Evolutionary conservation across 2,888 invertebrate genomes (phyloP).

Genomic region (Epirrita christyi): DNA sequence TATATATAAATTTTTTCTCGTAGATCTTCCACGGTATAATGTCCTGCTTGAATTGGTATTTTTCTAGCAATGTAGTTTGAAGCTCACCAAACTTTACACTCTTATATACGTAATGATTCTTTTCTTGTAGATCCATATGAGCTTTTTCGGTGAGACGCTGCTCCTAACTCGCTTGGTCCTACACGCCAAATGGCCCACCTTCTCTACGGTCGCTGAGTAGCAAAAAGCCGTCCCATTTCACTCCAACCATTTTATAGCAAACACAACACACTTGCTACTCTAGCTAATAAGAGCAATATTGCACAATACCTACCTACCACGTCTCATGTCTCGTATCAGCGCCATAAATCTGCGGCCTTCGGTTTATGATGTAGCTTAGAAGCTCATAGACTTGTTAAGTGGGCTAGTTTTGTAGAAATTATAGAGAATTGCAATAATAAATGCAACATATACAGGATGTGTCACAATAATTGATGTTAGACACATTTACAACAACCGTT

Average conservation of each 20-base stretch:
- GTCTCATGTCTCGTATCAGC: conserved; percentile 8
- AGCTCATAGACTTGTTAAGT: conserved; percentile 5
- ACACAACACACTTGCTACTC: background rate
- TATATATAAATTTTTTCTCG: too few relatives aligned
- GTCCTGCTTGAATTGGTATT: too few relatives aligned
- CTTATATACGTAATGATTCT: too few relatives aligned
- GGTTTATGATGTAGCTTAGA: conserved; percentile 4
- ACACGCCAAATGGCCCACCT: background rate
- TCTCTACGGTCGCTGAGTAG: background rate
- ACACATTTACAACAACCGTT: too few relatives aligned
- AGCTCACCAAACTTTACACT: too few relatives aligned
- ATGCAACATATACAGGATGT: conserved; percentile 1
- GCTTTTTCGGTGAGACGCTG: too few relatives aligned
- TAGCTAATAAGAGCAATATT: conserved; percentile 14
- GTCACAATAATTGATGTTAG: conserved; percentile 3
- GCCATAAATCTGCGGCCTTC: conserved; percentile 20
- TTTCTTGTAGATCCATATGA: too few relatives aligned
- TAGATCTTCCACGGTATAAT: too few relatives aligned
- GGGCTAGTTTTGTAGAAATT: conserved; percentile 15
- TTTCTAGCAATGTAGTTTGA: too few relatives aligned
- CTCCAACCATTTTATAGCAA: conserved; percentile 2
- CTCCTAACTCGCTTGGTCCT: too few relatives aligned
- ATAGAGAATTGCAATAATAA: conserved; percentile 14
- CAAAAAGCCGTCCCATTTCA: conserved; percentile 14
- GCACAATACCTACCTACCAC: conserved; percentile 9